Conservation (phyloP, 2,797 vertebrate genomes). For the Glyptemys insculpta region DNA sequence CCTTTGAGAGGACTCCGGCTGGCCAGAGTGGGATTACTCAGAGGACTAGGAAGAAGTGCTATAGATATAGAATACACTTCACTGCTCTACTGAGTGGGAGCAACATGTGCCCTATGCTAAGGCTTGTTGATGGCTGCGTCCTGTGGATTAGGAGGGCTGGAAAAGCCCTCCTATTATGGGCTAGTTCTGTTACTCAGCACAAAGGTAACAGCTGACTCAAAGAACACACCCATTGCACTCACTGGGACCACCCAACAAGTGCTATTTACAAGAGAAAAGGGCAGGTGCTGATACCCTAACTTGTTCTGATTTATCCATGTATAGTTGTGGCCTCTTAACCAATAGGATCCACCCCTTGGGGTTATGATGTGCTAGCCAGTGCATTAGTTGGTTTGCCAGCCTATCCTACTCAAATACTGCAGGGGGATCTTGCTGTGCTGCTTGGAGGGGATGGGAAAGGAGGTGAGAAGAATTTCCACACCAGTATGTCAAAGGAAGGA, state of each 20-base stretch:
- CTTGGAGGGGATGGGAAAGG: not conserved
- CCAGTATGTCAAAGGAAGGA: not conserved
- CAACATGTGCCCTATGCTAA: not conserved
- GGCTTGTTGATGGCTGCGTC: not conserved
- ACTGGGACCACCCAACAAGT: not conserved
- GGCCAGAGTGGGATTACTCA: not conserved
- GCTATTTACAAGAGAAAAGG: not conserved
- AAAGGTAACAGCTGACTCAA: not conserved
- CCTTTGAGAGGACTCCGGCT: fast-evolving
- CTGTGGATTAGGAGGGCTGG: not conserved
- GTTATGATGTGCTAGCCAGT: not conserved
- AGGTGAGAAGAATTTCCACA: not conserved
- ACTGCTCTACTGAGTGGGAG: not conserved
- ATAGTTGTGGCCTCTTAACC: not conserved
- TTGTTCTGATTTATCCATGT: not conserved
- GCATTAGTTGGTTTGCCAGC: not conserved
- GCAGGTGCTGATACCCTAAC: not conserved
- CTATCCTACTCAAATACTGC: not conserved
- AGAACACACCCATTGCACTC: not conserved
- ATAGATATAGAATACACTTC: not conserved
- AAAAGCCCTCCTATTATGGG: not conserved
- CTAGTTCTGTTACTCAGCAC: not conserved
- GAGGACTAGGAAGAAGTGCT: not conserved
- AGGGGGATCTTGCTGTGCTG: not conserved
- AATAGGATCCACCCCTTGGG: not conserved